These are phyloP conservation scores for Melanargia galathea DNA, from an alignment of 2,888 invertebrate species.

Conservation along the genomic window DNA sequence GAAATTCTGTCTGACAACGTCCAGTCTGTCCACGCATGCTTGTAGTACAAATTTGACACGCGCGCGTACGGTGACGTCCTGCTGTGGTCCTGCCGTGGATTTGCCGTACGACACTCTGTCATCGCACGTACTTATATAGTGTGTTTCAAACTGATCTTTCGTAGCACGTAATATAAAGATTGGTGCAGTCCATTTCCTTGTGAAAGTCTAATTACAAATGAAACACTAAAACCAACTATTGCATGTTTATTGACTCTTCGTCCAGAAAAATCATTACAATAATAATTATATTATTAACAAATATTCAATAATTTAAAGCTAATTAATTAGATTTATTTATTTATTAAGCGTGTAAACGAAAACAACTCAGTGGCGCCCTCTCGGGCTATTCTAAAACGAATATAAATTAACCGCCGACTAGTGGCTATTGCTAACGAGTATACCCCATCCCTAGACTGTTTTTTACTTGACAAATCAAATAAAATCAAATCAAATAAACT, in stretches of 20 bases:
- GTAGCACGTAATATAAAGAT: too few species aligned
- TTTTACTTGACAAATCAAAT: slow-evolving; percentile 1
- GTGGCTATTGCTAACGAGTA: slow-evolving; percentile 77
- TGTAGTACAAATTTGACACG: too few species aligned
- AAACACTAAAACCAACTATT: slow-evolving; percentile 80
- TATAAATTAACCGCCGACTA: slow-evolving; percentile 78
- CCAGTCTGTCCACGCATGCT: too few species aligned
- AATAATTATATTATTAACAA: slow-evolving; percentile 50
- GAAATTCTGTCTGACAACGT: too few species aligned
- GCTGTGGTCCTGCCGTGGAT: too few species aligned
- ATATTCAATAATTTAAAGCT: slow-evolving; percentile 69
- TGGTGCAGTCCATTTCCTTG: too few species aligned
- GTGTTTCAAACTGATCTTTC: too few species aligned
- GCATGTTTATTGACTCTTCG: slow-evolving; percentile 82
- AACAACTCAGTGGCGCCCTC: slow-evolving; percentile 70
- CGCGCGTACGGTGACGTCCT: too few species aligned
- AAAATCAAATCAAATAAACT: too few species aligned
- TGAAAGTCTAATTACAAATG: too few species aligned
- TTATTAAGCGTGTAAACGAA: slow-evolving; percentile 78
- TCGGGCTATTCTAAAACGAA: slow-evolving; percentile 81
- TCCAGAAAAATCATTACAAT: slow-evolving; percentile 75
- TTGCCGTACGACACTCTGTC: too few species aligned
- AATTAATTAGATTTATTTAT: slow-evolving; percentile 53
- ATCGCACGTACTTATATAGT: too few species aligned
- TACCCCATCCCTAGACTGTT: background rate